phyloP scores from a whole-genome alignment of 2,113 vertebrate genomes.

The Suncus etruscus region DNA sequence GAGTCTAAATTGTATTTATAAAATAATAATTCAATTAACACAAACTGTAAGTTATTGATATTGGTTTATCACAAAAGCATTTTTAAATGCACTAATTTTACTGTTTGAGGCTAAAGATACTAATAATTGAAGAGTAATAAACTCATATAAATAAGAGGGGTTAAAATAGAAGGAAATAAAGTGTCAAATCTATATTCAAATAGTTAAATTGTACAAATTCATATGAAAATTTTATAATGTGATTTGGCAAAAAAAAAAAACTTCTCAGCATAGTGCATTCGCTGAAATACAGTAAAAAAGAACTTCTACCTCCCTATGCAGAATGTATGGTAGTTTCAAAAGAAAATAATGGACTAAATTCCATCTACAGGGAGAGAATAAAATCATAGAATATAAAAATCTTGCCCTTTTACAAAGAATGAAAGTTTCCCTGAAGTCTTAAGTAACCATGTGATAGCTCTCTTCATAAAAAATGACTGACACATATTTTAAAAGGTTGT shows the following conservation, averaged over 20 bases:
- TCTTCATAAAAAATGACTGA: not conserved
- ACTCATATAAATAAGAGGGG: not conserved
- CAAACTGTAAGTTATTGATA: not conserved
- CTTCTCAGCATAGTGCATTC: not conserved
- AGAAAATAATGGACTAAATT: not conserved
- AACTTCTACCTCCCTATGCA: not conserved
- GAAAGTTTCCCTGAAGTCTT: not conserved
- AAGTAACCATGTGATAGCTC: not conserved
- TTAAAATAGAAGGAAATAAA: slow-evolving; percentile 5
- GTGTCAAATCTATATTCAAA: not conserved
- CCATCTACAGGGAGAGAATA: not conserved
- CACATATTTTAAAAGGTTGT: not conserved
- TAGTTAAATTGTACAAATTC: slow-evolving; percentile 24
- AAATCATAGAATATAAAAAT: slow-evolving; percentile 8
- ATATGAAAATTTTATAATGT: not conserved
- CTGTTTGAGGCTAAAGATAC: not conserved
- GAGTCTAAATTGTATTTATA: not conserved
- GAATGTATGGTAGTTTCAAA: not conserved
- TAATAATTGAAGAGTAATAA: not conserved
- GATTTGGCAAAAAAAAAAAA: not conserved
- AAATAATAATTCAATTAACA: not conserved
- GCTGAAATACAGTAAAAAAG: slow-evolving; percentile 3
- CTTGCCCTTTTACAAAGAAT: not conserved
- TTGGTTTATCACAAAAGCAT: too few relatives aligned
- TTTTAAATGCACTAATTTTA: too few relatives aligned